Evolutionary conservation across 2,888 invertebrate species (phyloP).

Genomic region (Ophioninae sp.): DNA sequence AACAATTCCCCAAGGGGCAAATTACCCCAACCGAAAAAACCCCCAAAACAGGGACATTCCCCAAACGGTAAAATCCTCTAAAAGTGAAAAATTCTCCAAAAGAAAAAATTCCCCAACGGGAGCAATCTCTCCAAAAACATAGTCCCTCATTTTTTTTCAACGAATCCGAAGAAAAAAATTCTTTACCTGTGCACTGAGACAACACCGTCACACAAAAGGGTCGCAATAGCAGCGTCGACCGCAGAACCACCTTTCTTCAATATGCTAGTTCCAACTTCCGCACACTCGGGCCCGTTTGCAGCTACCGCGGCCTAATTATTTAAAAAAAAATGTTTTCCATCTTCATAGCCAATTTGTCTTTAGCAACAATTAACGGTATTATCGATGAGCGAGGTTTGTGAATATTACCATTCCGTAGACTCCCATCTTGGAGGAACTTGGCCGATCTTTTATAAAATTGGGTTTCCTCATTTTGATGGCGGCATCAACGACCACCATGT

Average conservation of each 20-base stretch:
- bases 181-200: slow-evolving; percentile 80
- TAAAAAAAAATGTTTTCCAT: background rate
- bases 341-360: background rate
- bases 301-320: slow-evolving; percentile 73
- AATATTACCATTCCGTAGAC: slow-evolving; percentile 4
- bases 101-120: background rate
- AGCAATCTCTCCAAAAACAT: too few species aligned
- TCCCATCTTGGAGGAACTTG: slow-evolving; percentile 1
- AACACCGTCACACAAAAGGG: slow-evolving; percentile 81
- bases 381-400: background rate
- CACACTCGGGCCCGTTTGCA: slow-evolving; percentile 77
- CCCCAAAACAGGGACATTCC: too few species aligned
- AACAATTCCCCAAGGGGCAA: too few species aligned
- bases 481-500: background rate
- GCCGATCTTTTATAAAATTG: background rate
- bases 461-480: background rate
- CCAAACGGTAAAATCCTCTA: background rate
- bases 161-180: background rate
- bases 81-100: too few species aligned
- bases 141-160: too few species aligned
- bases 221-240: slow-evolving; percentile 81
- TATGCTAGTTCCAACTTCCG: slow-evolving; percentile 79
- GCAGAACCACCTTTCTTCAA: slow-evolving; percentile 77
- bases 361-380: background rate
- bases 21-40: too few species aligned